These are phyloP conservation scores for Naso thynnoides DNA, from an alignment of 2,797 vertebrate species.

Conservation along the genomic window DNA sequence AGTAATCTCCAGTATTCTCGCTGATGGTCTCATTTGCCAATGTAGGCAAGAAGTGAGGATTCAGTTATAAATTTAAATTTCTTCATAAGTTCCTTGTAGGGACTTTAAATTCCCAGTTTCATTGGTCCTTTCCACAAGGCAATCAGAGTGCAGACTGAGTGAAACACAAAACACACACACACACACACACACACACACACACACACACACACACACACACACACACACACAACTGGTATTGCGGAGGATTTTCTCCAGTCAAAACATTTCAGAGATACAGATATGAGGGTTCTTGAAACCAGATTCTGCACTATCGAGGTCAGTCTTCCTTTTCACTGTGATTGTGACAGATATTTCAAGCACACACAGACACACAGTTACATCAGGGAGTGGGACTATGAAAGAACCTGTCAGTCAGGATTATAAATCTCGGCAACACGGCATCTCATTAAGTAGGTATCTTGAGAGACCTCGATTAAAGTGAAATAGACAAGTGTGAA, in stretches of 20 bases:
- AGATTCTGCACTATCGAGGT: conserved; percentile 32
- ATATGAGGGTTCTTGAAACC: conserved; percentile 32
- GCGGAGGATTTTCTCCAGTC: conserved; percentile 1
- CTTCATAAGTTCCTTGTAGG: no score
- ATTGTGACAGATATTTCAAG: conserved; percentile 43
- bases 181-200: no score
- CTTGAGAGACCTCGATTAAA: conserved; percentile 53
- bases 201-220: no score
- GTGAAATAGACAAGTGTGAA: conserved; percentile 42
- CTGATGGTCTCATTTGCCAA: no score
- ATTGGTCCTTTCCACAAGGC: neutral
- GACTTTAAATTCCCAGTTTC: conserved; percentile 27
- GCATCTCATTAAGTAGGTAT: conserved; percentile 55
- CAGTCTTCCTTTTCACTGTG: conserved; percentile 24
- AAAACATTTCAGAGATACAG: conserved; percentile 16
- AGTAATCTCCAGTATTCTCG: no score
- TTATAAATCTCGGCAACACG: conserved; percentile 48
- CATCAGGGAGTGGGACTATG: conserved; percentile 14
- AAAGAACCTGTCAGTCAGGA: conserved; percentile 55
- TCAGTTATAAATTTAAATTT: no score
- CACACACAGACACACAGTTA: conserved; percentile 29
- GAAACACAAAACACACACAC: conserved; percentile 28
- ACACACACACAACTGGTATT: conserved; percentile 11
- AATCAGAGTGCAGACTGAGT: neutral
- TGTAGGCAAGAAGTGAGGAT: no score